Base-by-base conservation (phyloP, 2,113 vertebrate species). In the Sitta europaea region DNA sequence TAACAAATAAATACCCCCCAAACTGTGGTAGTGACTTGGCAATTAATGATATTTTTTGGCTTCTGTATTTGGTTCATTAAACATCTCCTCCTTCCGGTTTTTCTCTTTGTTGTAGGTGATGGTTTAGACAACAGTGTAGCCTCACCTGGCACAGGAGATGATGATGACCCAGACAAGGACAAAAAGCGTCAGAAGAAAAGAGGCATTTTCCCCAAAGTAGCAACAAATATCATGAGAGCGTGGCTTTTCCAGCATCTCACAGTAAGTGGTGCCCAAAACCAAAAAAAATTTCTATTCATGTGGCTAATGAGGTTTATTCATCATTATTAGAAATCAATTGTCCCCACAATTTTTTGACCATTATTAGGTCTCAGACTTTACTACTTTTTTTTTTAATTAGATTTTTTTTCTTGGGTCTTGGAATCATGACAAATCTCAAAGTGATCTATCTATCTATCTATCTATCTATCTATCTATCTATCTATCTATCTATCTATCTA, bases 191-290 rank as follows among this genome's bases (percentile, higher is more conserved):
- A 99, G 98, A 99, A 99, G 98, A 99, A 99, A 97, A 98, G 99
- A 91, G 99, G 99, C 97, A 99, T 99, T 98, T 99, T 99, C 96
- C 99, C 99, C 94, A 99, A 99, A 98, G 99, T 99, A 98, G 99
- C 99, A 97, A 99, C 99, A 94, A 99, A 99, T 98, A 99, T 99
- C 97, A 99, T 99, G 99, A 99, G 99, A 98, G 99, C 99, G 2
- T 99, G 99, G 99, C 99, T 99, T 89, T 99, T 99, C 98, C 99
- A 99, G 97, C 99, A 99, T 98, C 99, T 99, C 98, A 99, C 99
- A 98, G 99, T 99, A 98, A 99, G 99, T 97, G 84, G 80, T 94
- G 76, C 36, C 85, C 87, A 88, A 96, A 92, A 96, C 77, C 70
- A 92, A 78, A 93, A 85, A 36, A 66, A 59, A 85, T 94, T 94